Percentiles rank a stretch among this genome's conserved stretches.
phyloP scores from a whole-genome alignment of 2,888 invertebrate species.

The Aspidiotus destructor region DNA sequence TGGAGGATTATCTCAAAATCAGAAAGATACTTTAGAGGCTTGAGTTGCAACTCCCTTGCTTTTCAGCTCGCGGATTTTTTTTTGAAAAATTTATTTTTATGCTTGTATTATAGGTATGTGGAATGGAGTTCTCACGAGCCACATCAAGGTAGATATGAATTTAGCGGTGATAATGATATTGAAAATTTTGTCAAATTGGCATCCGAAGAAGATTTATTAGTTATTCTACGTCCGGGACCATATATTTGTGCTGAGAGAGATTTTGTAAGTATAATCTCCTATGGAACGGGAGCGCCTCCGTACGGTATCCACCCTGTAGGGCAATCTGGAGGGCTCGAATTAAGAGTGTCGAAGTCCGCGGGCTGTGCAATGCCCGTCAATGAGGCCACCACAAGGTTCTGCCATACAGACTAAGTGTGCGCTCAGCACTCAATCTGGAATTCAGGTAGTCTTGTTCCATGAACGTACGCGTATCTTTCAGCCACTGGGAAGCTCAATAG shows the following conservation, averaged over 20 bases:
- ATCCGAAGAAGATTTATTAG: slow-evolving; percentile 64
- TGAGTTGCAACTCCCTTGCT: too few species aligned
- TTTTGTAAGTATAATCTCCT: slow-evolving; percentile 43
- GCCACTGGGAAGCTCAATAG: too few species aligned
- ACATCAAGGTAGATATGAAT: slow-evolving; percentile 58
- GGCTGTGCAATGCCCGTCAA: too few species aligned
- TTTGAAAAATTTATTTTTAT: neutral
- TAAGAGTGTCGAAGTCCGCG: too few species aligned
- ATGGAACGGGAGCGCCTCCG: neutral
- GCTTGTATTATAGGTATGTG: slow-evolving; percentile 54
- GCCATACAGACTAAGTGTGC: too few species aligned
- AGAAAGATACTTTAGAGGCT: too few species aligned
- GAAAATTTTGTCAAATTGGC: slow-evolving; percentile 61
- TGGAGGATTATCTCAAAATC: too few species aligned
- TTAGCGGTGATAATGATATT: slow-evolving; percentile 52
- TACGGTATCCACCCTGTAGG: neutral
- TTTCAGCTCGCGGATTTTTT: too few species aligned
- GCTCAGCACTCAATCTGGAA: too few species aligned
- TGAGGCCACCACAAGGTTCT: too few species aligned
- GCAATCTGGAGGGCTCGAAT: neutral
- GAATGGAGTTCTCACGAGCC: slow-evolving; percentile 87
- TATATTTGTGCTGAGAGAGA: slow-evolving; percentile 90
- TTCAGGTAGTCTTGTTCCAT: too few species aligned
- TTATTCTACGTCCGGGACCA: slow-evolving; percentile 76
- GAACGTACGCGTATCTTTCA: too few species aligned